Base-by-base conservation (phyloP, 2,113 vertebrate genomes). In the Neogobius melanostomus region DNA sequence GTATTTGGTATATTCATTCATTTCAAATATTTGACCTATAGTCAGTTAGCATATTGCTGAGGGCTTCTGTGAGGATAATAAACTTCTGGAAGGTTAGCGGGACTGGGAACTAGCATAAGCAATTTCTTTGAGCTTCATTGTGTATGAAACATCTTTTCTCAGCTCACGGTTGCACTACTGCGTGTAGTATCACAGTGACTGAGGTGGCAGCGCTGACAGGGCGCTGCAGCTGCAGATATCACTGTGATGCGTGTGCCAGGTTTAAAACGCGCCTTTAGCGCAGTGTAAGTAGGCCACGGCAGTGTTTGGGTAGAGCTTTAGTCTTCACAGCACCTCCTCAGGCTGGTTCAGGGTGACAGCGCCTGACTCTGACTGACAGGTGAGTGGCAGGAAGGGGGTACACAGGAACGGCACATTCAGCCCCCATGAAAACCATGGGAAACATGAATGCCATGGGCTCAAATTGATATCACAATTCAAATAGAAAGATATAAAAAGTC, bases 291-390 rank as follows among this genome's bases (percentile, higher is more conserved):
- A 8, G 46, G 8, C 57, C 15, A 28, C 36, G 57, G 43, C 44
- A 50, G 7, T 4, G 7, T 12, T 42, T 9, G 7, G 28, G 48
- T 9, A 52, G 57, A 21, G 11, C 17, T 6, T 63, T n/a, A 46
- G 9, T 61, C 50, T 12, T 14, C 59, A 11, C 16, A 43, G 42
- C 6, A 61, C 8, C 57, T 52, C 69, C 76, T 70, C 48, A 14
- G 66, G 67, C 70, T 0, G 50, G 28, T 65, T 71, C 59, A 71
- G 71, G 64, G 67, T 75, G 68, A 64, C 77, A 49, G 57, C 60
- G 63, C 69, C 1, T 79, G 68, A 56, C 7, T 11, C 49, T 81
- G 77, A 87, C 28, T 76, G 82, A 79, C 75, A 74, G 71, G 44
- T 79, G 66, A 52, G 4, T 49, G 73, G 50, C 6, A 5, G 57